Conservation (phyloP, 2,113 vertebrate species). For the Pelmatolapia mariae region DNA sequence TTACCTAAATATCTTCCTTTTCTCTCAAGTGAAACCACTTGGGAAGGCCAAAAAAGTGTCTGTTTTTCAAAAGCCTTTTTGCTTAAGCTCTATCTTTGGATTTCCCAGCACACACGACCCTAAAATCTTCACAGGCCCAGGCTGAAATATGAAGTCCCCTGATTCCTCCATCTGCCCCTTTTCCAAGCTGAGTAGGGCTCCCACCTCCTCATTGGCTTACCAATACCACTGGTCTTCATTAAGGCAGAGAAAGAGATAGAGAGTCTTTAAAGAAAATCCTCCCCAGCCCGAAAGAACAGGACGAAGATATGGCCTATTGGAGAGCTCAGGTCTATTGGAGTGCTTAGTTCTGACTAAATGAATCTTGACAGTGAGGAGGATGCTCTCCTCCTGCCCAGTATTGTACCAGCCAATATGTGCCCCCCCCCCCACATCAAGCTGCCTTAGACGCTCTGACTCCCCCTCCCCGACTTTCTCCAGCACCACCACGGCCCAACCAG, state of each 20-base stretch:
- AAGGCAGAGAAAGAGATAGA: slow-evolving; percentile 50
- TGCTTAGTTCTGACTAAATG: slow-evolving; percentile 75
- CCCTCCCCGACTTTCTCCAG: slow-evolving; percentile 10
- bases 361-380: slow-evolving; percentile 75
- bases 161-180: slow-evolving; percentile 12
- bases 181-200: neutral
- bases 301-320: slow-evolving; percentile 61
- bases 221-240: slow-evolving; percentile 62
- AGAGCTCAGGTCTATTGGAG: slow-evolving; percentile 64
- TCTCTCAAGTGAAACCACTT: neutral
- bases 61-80: slow-evolving; percentile 11
- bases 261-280: slow-evolving; percentile 56
- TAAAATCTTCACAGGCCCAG: slow-evolving; percentile 47
- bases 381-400: slow-evolving; percentile 62
- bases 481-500: slow-evolving; percentile 59
- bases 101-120: slow-evolving; percentile 24
- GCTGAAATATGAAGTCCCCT: slow-evolving; percentile 18
- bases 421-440: slow-evolving; percentile 9
- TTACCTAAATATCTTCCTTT: slow-evolving; percentile 43
- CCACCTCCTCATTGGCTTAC: slow-evolving; percentile 33
- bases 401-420: slow-evolving; percentile 42
- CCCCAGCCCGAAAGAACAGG: slow-evolving; percentile 43
- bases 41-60: slow-evolving; percentile 3
- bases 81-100: slow-evolving; percentile 38
- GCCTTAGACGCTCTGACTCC: slow-evolving; percentile 27